These are phyloP conservation scores for Rhipidura dahli DNA, from an alignment of 2,113 vertebrate species.

Conservation along the genomic window DNA sequence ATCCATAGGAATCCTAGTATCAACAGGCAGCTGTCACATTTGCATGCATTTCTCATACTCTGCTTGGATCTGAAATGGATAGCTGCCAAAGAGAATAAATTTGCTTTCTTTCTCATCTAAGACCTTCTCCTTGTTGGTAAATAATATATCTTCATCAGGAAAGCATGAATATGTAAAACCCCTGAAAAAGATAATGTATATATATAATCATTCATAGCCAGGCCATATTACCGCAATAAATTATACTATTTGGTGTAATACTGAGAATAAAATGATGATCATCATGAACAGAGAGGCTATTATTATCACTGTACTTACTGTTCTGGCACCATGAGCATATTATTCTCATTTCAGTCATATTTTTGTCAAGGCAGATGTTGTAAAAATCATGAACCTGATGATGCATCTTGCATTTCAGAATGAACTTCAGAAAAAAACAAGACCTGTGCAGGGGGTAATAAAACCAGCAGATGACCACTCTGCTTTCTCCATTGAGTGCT, in stretches of 20 bases:
- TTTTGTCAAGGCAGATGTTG: constrained; percentile 47
- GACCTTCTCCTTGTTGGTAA: constrained; percentile 2
- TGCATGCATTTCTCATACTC: constrained; percentile 34
- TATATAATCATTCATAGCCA: constrained; percentile 50
- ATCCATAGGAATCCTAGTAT: constrained; percentile 45
- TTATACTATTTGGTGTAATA: constrained; percentile 44
- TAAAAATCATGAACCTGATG: constrained; percentile 32
- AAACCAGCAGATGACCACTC: neutral
- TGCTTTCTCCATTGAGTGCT: neutral
- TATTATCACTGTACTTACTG: constrained; percentile 35
- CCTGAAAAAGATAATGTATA: constrained; percentile 28
- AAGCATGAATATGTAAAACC: constrained; percentile 26
- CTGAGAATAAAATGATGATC: constrained; percentile 54
- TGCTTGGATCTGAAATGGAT: constrained; percentile 18
- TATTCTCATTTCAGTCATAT: constrained; percentile 47
- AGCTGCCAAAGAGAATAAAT: constrained; percentile 60
- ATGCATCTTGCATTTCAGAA: constrained; percentile 2
- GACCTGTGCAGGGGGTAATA: neutral
- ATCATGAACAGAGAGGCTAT: constrained; percentile 43
- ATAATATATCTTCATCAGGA: constrained; percentile 49
- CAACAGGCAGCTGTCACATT: constrained; percentile 42
- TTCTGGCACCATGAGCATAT: neutral
- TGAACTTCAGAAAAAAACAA: neutral
- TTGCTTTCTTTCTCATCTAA: constrained; percentile 15
- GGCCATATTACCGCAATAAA: constrained; percentile 46